Evolutionary conservation across 2,888 invertebrate genomes (phyloP), one percentile per base, ranked within the genome.

Genomic region (Melipona beecheii): DNA sequence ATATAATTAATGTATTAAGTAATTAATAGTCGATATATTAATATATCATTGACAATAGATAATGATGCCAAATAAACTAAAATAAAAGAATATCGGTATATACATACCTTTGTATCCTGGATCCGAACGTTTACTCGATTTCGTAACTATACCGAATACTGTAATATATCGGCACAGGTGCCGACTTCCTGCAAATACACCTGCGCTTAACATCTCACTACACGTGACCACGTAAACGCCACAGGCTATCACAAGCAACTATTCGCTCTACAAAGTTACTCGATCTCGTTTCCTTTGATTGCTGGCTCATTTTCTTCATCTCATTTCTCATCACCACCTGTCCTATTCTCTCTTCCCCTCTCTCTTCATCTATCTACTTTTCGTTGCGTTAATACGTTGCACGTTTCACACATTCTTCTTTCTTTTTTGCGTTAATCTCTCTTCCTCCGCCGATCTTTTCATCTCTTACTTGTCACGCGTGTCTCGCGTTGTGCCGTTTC

Each of bases 211-310:
- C 77, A 27, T 83, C 78, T 84, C 78, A 68, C 77, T 76, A 62
- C 36, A 24, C 65, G 52, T 71, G 86, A 72, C 75, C 85, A 60
- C 76, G 75, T 66, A n/a, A 70, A 72, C 70, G 69, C 84, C 69
- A 74, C 17, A 60, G 62, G 78, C 31, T 52, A 79, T 83, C 50
- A 62, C 21, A 43, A 72, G 69, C 64, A 60, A 64, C 27, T n/a
- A 5, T 60, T 60, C 76, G 81, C 79, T 81, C 76, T 75, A 88
- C 84, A 88, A 86, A 88, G 78, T 83, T 85, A 65, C 81, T 74
- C 21, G 75, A 60, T 70, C 76, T 56, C 43, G 49, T 56, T 74
- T 52, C 21, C 43, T 77, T 56, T 64, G 43, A 21, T n/a, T 36
- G 24, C 49, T 27, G 15, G 24, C 49, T 64, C 19, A 21, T 43